Evolutionary conservation across 1,140 invertebrate species (phyloP), one percentile per base, ranked within the genome.

Genomic region (Papilio machaon): DNA sequence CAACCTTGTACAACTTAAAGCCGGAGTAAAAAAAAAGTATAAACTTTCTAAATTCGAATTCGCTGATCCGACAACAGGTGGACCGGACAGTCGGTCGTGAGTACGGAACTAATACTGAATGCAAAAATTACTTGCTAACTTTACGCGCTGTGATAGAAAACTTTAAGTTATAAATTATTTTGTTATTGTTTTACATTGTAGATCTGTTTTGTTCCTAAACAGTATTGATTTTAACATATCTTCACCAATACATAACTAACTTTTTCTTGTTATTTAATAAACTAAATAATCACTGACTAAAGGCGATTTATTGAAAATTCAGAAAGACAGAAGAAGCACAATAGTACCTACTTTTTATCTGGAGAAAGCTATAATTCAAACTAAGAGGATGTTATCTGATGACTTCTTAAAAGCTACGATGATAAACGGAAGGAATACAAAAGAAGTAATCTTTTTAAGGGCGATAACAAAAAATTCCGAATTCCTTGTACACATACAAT

Each of bases 1-100:
- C 85, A 89, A 88, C 85, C 89, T 90, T 90, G 83, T 91, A 87
- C 87, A 91, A 91, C 86, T 90, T 89, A 67, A 85, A 85, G 84
- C 84, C 87, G 86, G 87, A 90, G 89, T 90, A 87, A 92, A 91
- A 91, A 89, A 91, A 91, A 90, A 70, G 64, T 70, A 86, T 91
- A 88, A 85, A 92, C 92, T 94, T 92, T 94, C 92, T 94, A 92
- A 90, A 88, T 89, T 88, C 85, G 85, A 90, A 91, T 92, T 91
- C 80, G 87, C 91, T 86, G 91, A 91, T 90, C 83, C 81, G 73
- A 74, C 85, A 82, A 83, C 85, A 88, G 85, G 88, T 88, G 84
- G 80, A 83, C 81, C 76, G 76, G 80, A 73, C 83, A 70, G 79
- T 73, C 54, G 80, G 79, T 64, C 67, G 43, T 19, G 35, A 75